These are phyloP conservation scores for Ginglymostoma cirratum DNA, from an alignment of 2,113 vertebrate genomes.

Conservation along the genomic window DNA sequence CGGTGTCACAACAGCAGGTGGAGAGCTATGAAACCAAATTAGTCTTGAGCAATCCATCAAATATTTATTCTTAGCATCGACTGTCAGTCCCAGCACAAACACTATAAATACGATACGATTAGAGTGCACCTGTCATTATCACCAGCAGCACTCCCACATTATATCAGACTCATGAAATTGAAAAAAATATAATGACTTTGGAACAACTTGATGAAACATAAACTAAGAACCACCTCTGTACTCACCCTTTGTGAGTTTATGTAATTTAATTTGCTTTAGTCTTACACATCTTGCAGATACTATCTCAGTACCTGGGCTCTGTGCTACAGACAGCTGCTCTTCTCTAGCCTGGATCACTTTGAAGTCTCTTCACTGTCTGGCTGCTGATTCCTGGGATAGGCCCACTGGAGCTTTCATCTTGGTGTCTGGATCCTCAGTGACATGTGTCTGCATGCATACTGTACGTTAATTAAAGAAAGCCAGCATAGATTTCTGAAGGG, in stretches of 20 bases:
- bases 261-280: not conserved
- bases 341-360: not conserved
- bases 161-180: not conserved
- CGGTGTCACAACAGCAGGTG: not conserved
- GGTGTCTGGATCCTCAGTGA: not conserved
- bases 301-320: not conserved
- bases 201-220: not conserved
- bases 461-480: too few relatives aligned
- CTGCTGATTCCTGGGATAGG: not conserved
- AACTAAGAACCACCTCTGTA: not conserved
- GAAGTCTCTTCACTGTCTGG: not conserved
- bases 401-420: not conserved
- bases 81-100: not conserved
- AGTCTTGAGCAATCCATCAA: not conserved
- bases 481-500: too few relatives aligned
- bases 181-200: not conserved
- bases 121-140: not conserved
- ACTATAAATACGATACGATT: not conserved
- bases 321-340: not conserved
- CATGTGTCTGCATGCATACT: not conserved
- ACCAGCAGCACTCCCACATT: not conserved
- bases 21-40: not conserved
- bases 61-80: not conserved
- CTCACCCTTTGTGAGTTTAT: not conserved
- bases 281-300: not conserved